Evolutionary conservation across 2,888 invertebrate genomes (phyloP).

Genomic region (Ophonus ardosiacus): DNA sequence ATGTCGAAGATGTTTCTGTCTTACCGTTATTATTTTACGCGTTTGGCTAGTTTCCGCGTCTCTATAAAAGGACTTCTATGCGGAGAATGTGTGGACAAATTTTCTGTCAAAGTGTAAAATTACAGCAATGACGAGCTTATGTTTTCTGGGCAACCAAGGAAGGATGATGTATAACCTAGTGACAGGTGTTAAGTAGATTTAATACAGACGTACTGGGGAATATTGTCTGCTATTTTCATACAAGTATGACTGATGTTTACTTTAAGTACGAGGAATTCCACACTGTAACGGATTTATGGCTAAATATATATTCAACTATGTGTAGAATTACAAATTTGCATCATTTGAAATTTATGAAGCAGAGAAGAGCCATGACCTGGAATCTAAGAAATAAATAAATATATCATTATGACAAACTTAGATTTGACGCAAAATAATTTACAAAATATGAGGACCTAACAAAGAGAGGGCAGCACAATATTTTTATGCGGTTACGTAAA

Average conservation of each 20-base stretch:
- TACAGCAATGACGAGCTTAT: constrained; percentile 10
- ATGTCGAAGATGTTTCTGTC: constrained; percentile 2
- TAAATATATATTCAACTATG: background rate
- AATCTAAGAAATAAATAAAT: too few species aligned
- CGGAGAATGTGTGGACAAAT: constrained; percentile 27
- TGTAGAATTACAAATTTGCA: background rate
- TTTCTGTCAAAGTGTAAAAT: constrained; percentile 45
- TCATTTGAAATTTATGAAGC: background rate
- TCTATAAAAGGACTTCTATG: constrained; percentile 45
- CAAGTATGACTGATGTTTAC: background rate
- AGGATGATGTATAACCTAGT: background rate
- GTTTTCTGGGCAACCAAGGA: constrained; percentile 8
- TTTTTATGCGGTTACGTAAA: too few species aligned
- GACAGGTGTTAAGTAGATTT: constrained; percentile 25
- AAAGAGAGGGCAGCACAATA: too few species aligned
- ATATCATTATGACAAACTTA: too few species aligned
- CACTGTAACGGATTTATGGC: background rate
- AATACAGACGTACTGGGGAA: constrained; percentile 7
- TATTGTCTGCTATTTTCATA: constrained; percentile 27
- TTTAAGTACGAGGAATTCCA: background rate
- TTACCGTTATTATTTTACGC: constrained; percentile 20
- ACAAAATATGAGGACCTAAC: too few species aligned
- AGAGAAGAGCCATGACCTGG: too few species aligned
- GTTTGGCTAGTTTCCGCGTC: constrained; percentile 19
- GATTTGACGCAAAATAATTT: too few species aligned